Evolutionary conservation across 2,888 invertebrate genomes (phyloP).

Genomic region (Craniophora ligustri): DNA sequence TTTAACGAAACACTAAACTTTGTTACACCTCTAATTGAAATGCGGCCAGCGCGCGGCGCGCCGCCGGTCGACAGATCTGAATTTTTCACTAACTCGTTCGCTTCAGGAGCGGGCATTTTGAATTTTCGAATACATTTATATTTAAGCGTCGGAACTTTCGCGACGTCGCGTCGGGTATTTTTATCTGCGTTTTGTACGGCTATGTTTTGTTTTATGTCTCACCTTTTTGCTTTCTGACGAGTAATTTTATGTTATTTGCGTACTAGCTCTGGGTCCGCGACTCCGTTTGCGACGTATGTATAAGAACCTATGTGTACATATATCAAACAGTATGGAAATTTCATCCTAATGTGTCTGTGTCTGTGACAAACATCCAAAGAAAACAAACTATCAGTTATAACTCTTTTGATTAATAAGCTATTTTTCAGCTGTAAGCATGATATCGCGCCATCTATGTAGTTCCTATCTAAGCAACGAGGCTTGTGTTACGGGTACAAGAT

Average conservation of each 20-base stretch:
- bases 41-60: conserved; percentile 39
- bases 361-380: too few species aligned
- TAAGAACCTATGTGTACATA: too few species aligned
- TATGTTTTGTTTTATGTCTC: conserved; percentile 17
- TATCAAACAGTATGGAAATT: too few species aligned
- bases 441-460: too few species aligned
- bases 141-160: conserved; percentile 44
- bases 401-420: too few species aligned
- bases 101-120: conserved; percentile 25
- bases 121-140: conserved; percentile 47
- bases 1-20: conserved; percentile 44
- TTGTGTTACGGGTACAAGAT: too few species aligned
- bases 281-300: too few species aligned
- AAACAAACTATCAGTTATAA: too few species aligned
- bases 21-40: conserved; percentile 56
- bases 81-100: conserved; percentile 55
- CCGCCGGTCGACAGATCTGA: conserved; percentile 33
- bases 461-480: too few species aligned
- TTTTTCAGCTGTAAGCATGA: too few species aligned
- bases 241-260: neutral
- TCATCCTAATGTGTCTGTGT: too few species aligned
- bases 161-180: conserved; percentile 19
- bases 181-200: conserved; percentile 6
- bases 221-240: conserved; percentile 4
- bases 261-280: too few species aligned